phyloP scores from a whole-genome alignment of 2,113 vertebrate species.

The Deroptyus accipitrinus region DNA sequence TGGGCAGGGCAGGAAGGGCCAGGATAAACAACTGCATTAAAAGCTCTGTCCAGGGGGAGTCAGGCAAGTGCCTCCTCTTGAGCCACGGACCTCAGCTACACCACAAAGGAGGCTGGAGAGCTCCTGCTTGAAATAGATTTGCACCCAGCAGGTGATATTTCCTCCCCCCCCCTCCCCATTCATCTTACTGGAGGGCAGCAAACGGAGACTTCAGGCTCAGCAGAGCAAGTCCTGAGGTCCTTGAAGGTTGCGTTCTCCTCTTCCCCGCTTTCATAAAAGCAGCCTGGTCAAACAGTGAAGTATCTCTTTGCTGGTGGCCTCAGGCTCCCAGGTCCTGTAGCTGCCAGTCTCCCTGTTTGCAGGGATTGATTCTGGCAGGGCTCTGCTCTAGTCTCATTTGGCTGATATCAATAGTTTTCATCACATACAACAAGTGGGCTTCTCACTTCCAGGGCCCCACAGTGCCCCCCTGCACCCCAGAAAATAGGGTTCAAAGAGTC shows the following conservation, averaged over 20 bases:
- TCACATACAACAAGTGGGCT: background rate
- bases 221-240: background rate
- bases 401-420: background rate
- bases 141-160: background rate
- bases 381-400: background rate
- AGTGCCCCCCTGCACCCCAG: background rate
- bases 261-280: background rate
- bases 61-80: background rate
- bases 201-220: background rate
- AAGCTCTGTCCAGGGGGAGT: background rate
- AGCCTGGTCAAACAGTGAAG: background rate
- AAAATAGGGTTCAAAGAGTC: background rate
- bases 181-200: background rate
- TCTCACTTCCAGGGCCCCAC: background rate
- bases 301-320: background rate
- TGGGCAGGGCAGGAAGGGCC: background rate
- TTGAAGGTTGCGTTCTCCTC: background rate
- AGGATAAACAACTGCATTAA: background rate
- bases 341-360: background rate
- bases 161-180: fast-evolving
- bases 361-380: fast-evolving
- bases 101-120: background rate
- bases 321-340: background rate
- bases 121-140: background rate
- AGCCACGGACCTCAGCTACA: fast-evolving